Evolutionary conservation across 1,140 invertebrate genomes (phyloP), one percentile per base, ranked within the genome.

Genomic region (Heterodera schachtii): DNA sequence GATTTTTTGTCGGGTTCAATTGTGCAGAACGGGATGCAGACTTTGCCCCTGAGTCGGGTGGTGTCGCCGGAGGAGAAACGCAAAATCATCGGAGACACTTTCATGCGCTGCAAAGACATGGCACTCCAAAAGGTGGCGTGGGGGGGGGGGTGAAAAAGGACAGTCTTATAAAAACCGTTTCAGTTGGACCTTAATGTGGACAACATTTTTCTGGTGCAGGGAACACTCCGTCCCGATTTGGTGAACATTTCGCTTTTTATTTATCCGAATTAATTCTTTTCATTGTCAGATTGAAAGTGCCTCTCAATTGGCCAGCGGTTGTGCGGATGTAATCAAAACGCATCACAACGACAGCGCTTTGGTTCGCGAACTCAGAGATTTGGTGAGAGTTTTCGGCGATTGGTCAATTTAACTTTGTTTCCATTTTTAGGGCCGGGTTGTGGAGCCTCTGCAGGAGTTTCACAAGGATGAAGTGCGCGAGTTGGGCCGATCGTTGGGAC

Each of bases 281-380:
- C 49, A 1, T 71, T 71, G 11, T 66, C 64, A 78, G 77, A 99
- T 99, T 87, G 97, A 99, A 92, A 97, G 95, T 82, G 97, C 97
- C 4, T 98, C 95, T 44, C 90, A 92, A 73, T 86, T 97, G 86
- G 96, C 93, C 66, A 97, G 95, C 85, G 90, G 90, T 8, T 93
- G 93, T 86, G 97, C 97, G 7, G 95, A 97, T 90, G 94, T 94
- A 16, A 99, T 99, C 86, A 99, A 99, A 92, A 99, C 97, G n/a
- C 97, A 99, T 91, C 97, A 99, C 92, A 99, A 99, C 91, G 97
- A 99, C 90, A 98, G 95, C 57, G 95, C 95, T 87, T 92, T 98
- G 41, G 95, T 99, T n/a, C 91, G 96, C 84, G 92, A 94, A 89
- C 92, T 99, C 73, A 92, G 97, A 81, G 92, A 93, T 83, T 86